A percentile compares a stretch with the other conserved stretches of the same genome.
These are phyloP conservation scores for Chrysopilus asiliformis DNA, from an alignment of 2,888 invertebrate species.

Conservation along the genomic window DNA sequence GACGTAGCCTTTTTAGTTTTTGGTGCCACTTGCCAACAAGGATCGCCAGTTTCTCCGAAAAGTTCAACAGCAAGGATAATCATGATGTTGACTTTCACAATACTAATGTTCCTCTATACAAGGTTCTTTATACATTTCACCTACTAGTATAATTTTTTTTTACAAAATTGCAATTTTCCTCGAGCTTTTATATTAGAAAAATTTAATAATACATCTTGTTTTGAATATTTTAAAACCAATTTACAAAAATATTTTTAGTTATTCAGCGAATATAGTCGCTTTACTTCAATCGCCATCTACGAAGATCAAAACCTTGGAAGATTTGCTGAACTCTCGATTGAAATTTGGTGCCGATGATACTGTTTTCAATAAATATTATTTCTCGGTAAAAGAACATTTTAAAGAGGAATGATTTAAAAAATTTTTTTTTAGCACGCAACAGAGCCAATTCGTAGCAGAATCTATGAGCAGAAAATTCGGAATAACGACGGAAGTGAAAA, in stretches of 20 bases:
- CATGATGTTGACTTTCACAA: conserved; percentile 46
- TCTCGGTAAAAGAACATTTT: conserved; percentile 49
- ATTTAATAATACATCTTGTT: not conserved
- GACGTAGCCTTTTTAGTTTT: conserved; percentile 44
- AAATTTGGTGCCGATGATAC: conserved; percentile 54
- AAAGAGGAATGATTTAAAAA: conserved; percentile 37
- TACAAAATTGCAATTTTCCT: not conserved
- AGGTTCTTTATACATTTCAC: conserved; percentile 12
- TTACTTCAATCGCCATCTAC: conserved; percentile 58
- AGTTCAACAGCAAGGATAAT: conserved; percentile 41
- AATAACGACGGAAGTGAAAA: conserved; percentile 43
- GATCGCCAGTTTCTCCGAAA: conserved; percentile 23
- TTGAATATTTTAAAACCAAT: too few species aligned
- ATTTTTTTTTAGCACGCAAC: conserved; percentile 42
- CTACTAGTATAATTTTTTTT: not conserved
- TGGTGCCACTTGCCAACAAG: conserved; percentile 52
- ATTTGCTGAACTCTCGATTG: conserved; percentile 50
- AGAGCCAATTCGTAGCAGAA: conserved; percentile 46
- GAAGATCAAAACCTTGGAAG: conserved; percentile 48
- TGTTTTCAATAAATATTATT: conserved; percentile 53
- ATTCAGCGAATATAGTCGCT: conserved; percentile 63
- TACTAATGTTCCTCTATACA: conserved; percentile 56
- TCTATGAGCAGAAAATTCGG: conserved; percentile 50
- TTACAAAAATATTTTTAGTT: conserved; percentile 36
- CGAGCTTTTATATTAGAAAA: too few species aligned